Conservation (phyloP, 2,113 vertebrate species). For the Pheucticus melanocephalus region DNA sequence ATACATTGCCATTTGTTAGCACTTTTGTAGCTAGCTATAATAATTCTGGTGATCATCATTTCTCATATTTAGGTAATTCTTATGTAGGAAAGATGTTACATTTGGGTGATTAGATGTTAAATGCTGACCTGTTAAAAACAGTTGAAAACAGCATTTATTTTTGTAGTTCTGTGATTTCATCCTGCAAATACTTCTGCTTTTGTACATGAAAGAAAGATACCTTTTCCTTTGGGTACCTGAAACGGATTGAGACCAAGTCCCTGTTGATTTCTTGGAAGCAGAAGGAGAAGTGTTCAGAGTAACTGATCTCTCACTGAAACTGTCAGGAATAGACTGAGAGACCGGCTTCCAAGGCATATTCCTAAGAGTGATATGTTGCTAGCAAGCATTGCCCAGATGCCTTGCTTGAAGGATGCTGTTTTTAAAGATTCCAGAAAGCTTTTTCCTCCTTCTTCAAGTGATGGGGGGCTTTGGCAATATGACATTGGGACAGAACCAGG, state of each 20-base stretch:
- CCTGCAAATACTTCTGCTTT: not conserved
- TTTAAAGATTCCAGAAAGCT: not conserved
- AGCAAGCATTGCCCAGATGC: not conserved
- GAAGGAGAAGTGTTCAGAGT: not conserved
- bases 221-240: not conserved
- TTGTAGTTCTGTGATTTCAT: not conserved
- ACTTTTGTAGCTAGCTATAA: not conserved
- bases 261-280: not conserved
- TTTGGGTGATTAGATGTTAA: not conserved
- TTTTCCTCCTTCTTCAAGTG: not conserved
- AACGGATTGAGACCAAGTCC: not conserved
- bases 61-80: not conserved
- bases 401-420: not conserved
- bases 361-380: not conserved
- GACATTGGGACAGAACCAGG: not conserved
- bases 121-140: not conserved
- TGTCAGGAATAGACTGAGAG: not conserved
- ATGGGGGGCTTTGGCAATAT: not conserved
- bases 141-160: not conserved
- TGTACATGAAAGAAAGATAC: not conserved
- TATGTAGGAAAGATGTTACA: not conserved
- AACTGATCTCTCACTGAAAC: not conserved
- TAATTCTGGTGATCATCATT: not conserved
- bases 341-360: not conserved
- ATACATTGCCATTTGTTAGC: not conserved